A percentile compares a stretch with the other conserved stretches of the same genome.
Evolutionary conservation across 2,797 vertebrate species (phyloP).

Genomic region (Chaenodraco wilsoni): DNA sequence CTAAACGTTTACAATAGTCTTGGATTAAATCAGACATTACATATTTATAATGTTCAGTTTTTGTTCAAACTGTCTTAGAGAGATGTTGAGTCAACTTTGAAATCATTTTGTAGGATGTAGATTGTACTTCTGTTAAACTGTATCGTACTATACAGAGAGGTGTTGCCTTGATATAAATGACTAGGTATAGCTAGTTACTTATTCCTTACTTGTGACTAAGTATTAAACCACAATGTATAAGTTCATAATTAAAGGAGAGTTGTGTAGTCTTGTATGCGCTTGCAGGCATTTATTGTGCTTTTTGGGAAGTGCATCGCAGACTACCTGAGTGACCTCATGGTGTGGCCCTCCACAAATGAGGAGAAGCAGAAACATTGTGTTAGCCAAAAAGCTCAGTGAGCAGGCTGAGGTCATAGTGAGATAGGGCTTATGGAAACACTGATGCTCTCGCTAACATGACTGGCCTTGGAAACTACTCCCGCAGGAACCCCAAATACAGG

Average conservation of each 20-base stretch:
- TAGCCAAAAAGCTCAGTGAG: conserved; percentile 62
- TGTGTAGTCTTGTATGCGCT: not conserved
- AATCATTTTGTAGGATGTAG: no score
- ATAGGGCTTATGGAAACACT: conserved; percentile 84
- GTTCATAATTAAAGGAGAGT: not conserved
- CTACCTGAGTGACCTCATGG: conserved; percentile 82
- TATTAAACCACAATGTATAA: not conserved
- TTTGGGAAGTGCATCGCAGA: conserved; percentile 54
- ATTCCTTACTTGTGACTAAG: not conserved
- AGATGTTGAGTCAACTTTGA: no score
- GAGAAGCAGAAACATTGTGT: conserved; percentile 77
- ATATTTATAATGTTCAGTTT: no score
- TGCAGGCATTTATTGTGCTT: conserved; percentile 24
- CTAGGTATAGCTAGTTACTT: not conserved
- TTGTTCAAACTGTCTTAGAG: no score
- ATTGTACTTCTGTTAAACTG: no score
- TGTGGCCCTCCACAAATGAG: conserved; percentile 62
- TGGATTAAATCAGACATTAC: no score
- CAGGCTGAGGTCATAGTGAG: conserved; percentile 83
- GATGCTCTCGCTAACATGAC: conserved; percentile 78
- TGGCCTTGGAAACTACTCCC: conserved; percentile 70
- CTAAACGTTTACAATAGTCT: not conserved
- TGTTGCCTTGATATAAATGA: no score
- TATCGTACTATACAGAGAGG: not conserved
- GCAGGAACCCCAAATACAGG: conserved; percentile 73